Percentiles rank a stretch among this genome's conserved stretches.
Evolutionary conservation across 1,140 invertebrate genomes (phyloP).

Genomic region (Globodera rostochiensis): DNA sequence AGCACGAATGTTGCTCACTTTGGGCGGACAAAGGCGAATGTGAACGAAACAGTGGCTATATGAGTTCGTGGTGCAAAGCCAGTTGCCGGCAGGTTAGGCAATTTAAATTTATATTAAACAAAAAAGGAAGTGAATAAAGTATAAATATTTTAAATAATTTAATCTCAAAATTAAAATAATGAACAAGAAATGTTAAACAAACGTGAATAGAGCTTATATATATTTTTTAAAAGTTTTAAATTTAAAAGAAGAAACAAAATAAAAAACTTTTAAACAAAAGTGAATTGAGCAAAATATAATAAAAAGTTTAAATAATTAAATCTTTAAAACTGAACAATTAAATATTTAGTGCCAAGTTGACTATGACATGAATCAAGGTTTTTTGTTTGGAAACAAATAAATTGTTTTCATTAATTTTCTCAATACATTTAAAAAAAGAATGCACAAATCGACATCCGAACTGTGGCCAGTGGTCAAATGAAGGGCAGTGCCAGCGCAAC

Average conservation of each 20-base stretch:
- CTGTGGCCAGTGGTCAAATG: conserved; percentile 41
- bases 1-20: conserved; percentile 53
- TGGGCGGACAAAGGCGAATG: conserved; percentile 52
- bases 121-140: neutral
- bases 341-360: conserved; percentile 11
- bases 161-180: too few species aligned
- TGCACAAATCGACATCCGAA: conserved; percentile 51
- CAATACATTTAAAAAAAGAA: conserved; percentile 36
- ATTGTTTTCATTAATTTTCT: neutral
- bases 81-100: conserved; percentile 43
- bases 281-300: too few species aligned
- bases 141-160: neutral
- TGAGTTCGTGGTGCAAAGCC: conserved; percentile 56
- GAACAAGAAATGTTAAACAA: too few species aligned
- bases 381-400: neutral
- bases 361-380: conserved; percentile 17
- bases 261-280: too few species aligned
- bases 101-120: neutral
- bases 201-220: too few species aligned
- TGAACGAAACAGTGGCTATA: conserved; percentile 43
- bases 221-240: neutral
- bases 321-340: neutral
- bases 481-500: conserved; percentile 54
- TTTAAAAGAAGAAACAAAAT: too few species aligned
- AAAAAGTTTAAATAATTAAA: too few species aligned